Evolutionary conservation across 2,113 vertebrate genomes (phyloP).

Genomic region (Colinus virginianus): DNA sequence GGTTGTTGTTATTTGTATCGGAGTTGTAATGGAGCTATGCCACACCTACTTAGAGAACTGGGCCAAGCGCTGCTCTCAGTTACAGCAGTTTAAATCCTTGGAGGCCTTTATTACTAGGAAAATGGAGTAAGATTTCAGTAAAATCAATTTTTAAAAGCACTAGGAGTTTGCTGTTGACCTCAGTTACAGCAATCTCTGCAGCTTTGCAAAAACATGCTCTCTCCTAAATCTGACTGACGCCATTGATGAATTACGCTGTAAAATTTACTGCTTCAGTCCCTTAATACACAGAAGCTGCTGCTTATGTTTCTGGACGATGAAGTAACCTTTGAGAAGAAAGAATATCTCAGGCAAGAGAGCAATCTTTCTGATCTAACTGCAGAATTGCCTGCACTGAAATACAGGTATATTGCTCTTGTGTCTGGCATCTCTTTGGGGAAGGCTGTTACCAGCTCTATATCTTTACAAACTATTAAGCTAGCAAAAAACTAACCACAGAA

Average conservation of each 20-base stretch:
- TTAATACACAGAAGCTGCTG: slow-evolving; percentile 17
- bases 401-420: background rate
- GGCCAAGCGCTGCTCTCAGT: slow-evolving; percentile 49
- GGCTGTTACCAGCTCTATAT: background rate
- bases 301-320: slow-evolving; percentile 40
- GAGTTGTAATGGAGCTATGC: slow-evolving; percentile 34
- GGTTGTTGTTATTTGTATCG: slow-evolving; percentile 51
- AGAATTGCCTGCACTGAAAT: background rate
- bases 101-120: slow-evolving; percentile 72
- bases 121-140: slow-evolving; percentile 78
- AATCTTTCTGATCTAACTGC: background rate
- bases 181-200: slow-evolving; percentile 70
- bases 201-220: slow-evolving; percentile 71
- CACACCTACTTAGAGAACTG: slow-evolving; percentile 54
- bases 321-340: slow-evolving; percentile 26
- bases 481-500: background rate
- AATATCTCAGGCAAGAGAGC: slow-evolving; percentile 10
- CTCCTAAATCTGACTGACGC: slow-evolving; percentile 70
- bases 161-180: slow-evolving; percentile 73
- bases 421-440: background rate
- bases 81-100: slow-evolving; percentile 63
- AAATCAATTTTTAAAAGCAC: slow-evolving; percentile 80
- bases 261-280: slow-evolving; percentile 61
- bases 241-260: slow-evolving; percentile 70
- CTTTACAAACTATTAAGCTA: background rate